A percentile compares a stretch with the other conserved stretches of the same genome.
Conservation (phyloP, 2,888 invertebrate genomes). For the Stenodema calcarata region DNA sequence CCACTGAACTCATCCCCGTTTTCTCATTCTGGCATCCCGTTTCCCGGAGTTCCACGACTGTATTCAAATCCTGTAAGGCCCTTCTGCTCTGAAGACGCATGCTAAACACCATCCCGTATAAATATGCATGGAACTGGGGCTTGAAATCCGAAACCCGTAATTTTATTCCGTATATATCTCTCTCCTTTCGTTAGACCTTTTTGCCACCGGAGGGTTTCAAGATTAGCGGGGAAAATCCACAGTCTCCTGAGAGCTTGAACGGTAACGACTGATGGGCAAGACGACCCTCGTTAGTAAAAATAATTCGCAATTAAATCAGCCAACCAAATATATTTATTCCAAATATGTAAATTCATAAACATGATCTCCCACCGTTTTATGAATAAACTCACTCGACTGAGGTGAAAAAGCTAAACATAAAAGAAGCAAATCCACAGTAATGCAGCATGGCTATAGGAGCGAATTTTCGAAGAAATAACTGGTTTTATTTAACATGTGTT, state of each 20-base stretch:
- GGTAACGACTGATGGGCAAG: background rate
- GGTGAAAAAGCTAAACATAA: too few species aligned
- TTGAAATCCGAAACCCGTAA: slow-evolving; percentile 15
- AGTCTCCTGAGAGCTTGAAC: background rate
- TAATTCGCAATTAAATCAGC: background rate
- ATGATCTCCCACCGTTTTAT: too few species aligned
- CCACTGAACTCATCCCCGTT: background rate
- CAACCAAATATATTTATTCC: background rate
- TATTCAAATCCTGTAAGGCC: slow-evolving; percentile 15
- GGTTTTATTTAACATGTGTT: too few species aligned
- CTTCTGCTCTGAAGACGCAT: slow-evolving; percentile 16
- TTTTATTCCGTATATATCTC: slow-evolving; percentile 12
- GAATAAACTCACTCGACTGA: too few species aligned
- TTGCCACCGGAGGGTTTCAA: background rate
- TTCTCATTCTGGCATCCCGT: background rate
- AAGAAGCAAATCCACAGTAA: too few species aligned
- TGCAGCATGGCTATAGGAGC: too few species aligned
- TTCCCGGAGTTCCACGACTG: background rate
- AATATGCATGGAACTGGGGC: slow-evolving; percentile 9
- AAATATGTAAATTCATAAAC: background rate
- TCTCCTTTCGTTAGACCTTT: background rate
- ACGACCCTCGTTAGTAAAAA: background rate
- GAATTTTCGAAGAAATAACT: too few species aligned
- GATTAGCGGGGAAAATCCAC: background rate
- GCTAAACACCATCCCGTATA: slow-evolving; percentile 17